A percentile compares a stretch with the other conserved stretches of the same genome.
phyloP scores from a whole-genome alignment of 2,888 invertebrate genomes.

The Aelia acuminata region DNA sequence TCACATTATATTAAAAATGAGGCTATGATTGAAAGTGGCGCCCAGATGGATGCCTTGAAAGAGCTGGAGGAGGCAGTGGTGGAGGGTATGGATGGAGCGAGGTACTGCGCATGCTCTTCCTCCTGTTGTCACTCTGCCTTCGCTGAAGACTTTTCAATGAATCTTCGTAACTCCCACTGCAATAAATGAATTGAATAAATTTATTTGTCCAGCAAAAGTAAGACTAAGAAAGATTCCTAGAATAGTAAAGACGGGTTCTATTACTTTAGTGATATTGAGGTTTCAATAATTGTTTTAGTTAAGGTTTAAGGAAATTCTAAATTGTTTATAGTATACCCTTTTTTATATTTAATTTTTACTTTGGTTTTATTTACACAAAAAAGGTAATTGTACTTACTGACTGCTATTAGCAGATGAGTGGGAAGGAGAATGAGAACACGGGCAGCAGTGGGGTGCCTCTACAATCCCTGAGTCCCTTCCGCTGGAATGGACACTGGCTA shows the following conservation, averaged over 20 bases:
- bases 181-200: conserved; percentile 59
- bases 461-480: conserved; percentile 86
- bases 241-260: too few relatives aligned
- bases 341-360: conserved; percentile 16
- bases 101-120: conserved; percentile 61
- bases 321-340: not conserved
- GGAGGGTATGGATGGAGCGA: conserved; percentile 58
- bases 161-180: conserved; percentile 84
- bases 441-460: conserved; percentile 66
- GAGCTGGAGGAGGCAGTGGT: conserved; percentile 56
- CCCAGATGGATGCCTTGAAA: conserved; percentile 57
- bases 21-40: conserved; percentile 48
- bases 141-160: conserved; percentile 80
- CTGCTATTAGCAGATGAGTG: conserved; percentile 80
- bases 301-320: not conserved
- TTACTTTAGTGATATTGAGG: too few relatives aligned
- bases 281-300: too few relatives aligned
- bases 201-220: too few relatives aligned
- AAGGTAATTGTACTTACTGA: conserved; percentile 73
- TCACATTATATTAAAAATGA: not conserved
- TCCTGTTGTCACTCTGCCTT: conserved; percentile 66
- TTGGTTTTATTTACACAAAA: not conserved
- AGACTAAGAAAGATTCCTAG: too few relatives aligned
- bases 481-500: conserved; percentile 86
- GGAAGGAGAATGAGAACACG: conserved; percentile 77